Percentiles rank a stretch among this genome's conserved stretches.
These are phyloP conservation scores for Pseudomyrmex pallidus DNA, from an alignment of 1,140 invertebrate species.

Conservation along the genomic window DNA sequence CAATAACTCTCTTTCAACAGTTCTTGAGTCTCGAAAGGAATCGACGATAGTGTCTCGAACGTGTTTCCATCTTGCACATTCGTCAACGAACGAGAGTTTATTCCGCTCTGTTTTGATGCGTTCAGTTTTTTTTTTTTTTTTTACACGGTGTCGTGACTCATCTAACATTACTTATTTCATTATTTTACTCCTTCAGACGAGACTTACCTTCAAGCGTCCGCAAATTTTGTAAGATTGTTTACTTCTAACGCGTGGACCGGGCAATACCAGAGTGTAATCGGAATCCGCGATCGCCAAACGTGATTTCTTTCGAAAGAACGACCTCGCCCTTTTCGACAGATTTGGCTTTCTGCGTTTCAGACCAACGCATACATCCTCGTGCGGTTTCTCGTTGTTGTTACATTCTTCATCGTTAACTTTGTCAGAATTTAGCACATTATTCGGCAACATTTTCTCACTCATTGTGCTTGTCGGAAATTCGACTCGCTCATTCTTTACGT, in stretches of 20 bases:
- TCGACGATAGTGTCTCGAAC: conserved; percentile 59
- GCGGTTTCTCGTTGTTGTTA: not conserved
- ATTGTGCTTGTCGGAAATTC: not conserved
- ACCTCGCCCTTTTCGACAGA: conserved; percentile 63
- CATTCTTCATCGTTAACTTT: not conserved
- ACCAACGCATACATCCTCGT: not conserved
- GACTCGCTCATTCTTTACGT: not conserved
- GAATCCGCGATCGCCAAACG: conserved; percentile 62
- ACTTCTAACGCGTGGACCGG: conserved; percentile 49
- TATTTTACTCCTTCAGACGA: not conserved
- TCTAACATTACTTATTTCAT: conserved; percentile 1
- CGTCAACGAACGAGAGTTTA: not conserved
- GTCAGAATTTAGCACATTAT: not conserved
- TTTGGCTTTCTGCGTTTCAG: conserved; percentile 44
- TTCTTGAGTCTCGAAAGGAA: conserved; percentile 76
- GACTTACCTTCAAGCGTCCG: not conserved
- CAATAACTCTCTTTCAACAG: conserved; percentile 79
- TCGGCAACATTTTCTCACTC: not conserved
- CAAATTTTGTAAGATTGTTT: conserved; percentile 40
- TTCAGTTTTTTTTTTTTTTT: not conserved
- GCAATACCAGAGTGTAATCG: conserved; percentile 62
- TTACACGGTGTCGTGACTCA: no score
- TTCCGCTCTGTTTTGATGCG: not conserved
- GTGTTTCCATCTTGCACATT: conserved; percentile 21
- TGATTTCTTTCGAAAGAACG: conserved; percentile 69